Evolutionary conservation across 2,888 invertebrate genomes (phyloP).

Genomic region (Agrypnus murinus): DNA sequence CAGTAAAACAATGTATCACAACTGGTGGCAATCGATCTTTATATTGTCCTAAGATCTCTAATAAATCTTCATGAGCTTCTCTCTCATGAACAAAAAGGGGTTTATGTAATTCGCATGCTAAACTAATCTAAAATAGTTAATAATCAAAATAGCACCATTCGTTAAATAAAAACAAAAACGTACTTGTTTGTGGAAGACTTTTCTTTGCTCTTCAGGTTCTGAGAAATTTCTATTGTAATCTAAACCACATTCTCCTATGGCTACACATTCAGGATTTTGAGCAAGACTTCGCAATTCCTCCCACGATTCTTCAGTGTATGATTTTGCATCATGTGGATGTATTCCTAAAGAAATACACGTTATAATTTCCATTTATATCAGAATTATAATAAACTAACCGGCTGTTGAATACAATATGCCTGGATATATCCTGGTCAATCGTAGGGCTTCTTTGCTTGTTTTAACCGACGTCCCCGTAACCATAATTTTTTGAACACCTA

Average conservation of each 20-base stretch:
- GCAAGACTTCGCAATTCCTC: conserved; percentile 84
- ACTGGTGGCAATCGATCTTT: conserved; percentile 80
- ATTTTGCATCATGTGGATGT: conserved; percentile 95
- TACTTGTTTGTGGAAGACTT: conserved; percentile 91
- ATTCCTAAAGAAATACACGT: conserved; percentile 75
- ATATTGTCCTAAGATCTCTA: conserved; percentile 80
- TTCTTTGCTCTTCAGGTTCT: conserved; percentile 88
- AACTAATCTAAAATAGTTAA: conserved; percentile 80
- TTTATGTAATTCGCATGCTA: conserved; percentile 90
- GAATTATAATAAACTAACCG: conserved; percentile 71
- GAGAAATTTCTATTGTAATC: conserved; percentile 97
- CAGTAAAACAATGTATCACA: conserved; percentile 94
- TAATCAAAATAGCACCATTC: conserved; percentile 27
- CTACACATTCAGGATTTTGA: conserved; percentile 91
- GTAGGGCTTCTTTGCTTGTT: conserved; percentile 91
- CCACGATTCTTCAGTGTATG: conserved; percentile 86
- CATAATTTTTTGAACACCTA: conserved; percentile 95
- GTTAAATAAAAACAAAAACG: background rate
- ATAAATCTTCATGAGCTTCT: conserved; percentile 90
- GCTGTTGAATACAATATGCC: conserved; percentile 93
- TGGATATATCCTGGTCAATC: conserved; percentile 92
- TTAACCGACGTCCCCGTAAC: conserved; percentile 93
- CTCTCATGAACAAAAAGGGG: conserved; percentile 94
- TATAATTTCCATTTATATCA: background rate
- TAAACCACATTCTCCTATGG: conserved; percentile 94